Conservation (phyloP, 2,797 vertebrate species). For the Gymnoscopelus microlampas region DNA sequence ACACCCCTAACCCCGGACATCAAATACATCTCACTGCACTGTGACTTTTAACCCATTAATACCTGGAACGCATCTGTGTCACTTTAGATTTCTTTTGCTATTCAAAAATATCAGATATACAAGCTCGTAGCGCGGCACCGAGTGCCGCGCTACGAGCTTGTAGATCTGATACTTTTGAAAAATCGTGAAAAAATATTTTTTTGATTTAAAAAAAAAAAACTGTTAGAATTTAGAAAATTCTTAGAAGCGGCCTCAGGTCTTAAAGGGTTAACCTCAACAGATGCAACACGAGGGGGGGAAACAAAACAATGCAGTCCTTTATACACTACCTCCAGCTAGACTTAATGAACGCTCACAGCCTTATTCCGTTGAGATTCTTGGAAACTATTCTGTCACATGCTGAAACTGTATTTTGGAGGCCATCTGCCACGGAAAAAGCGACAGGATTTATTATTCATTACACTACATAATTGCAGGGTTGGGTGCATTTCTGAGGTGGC, state of each 20-base stretch:
- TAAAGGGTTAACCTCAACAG: slow-evolving; percentile 51
- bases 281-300: slow-evolving; percentile 24
- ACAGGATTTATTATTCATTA: slow-evolving; percentile 76
- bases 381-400: slow-evolving; percentile 76
- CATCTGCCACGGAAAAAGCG: slow-evolving; percentile 72
- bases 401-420: slow-evolving; percentile 67
- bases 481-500: slow-evolving; percentile 56
- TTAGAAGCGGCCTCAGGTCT: too few species aligned
- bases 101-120: too few species aligned
- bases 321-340: slow-evolving; percentile 42
- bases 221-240: too few species aligned
- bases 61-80: too few species aligned
- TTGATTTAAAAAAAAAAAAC: too few species aligned
- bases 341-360: slow-evolving; percentile 58
- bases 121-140: too few species aligned
- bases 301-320: slow-evolving; percentile 36
- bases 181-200: too few species aligned
- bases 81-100: too few species aligned
- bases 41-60: slow-evolving; percentile 44
- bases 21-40: too few species aligned
- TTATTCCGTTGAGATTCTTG: slow-evolving; percentile 71
- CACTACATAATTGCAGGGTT: slow-evolving; percentile 60
- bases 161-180: too few species aligned
- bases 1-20: too few species aligned
- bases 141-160: too few species aligned